Evolutionary conservation across 1,140 invertebrate species (phyloP), one percentile per base, ranked within the genome.

Genomic region (Onthophagus taurus): DNA sequence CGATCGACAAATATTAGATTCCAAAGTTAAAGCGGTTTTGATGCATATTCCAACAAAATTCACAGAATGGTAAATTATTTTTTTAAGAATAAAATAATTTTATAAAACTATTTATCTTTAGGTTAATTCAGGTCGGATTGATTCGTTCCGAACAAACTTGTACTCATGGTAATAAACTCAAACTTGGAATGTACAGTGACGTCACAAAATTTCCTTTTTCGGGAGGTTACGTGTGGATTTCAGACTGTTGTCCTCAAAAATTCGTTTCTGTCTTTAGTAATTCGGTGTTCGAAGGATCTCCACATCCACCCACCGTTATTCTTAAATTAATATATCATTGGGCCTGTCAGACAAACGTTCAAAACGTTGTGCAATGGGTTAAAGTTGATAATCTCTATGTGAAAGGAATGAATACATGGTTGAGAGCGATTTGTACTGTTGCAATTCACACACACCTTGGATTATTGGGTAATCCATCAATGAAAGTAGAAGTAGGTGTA

Each of bases 141-240:
- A 71, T 90, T 1, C 71, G 78, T 11, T 78, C 82, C 0, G 83
- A 88, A 57, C 87, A 90, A 59, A 75, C 72, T 56, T 89, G 85
- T 58, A 63, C 65, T 53, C 67, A 6, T 71, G 66, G 23, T 36
- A 72, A 71, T 47, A 81, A 82, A 48, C 66, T 86, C 0, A 87
- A 88, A 60, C 60, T 89, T 1, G 81, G 81, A 21, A 85, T 87
- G 76, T 89, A 87, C 57, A 87, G 81, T 5, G 86, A 91, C 60
- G 78, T 78, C 2, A 74, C 78, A 1, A 87, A 86, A 50, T 88
- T 89, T 59, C 85, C 85, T 0, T 85, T 81, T 60, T 87, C 84
- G 1, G 87, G 85, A 9, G 87, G 87, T 12, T 91, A 90, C 57
- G 86, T 92, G 1, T 91, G 87, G 87, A 86, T 90, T 48, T 81